These are phyloP conservation scores for Diachrysia chrysitis DNA, from an alignment of 2,888 invertebrate species.

Conservation along the genomic window DNA sequence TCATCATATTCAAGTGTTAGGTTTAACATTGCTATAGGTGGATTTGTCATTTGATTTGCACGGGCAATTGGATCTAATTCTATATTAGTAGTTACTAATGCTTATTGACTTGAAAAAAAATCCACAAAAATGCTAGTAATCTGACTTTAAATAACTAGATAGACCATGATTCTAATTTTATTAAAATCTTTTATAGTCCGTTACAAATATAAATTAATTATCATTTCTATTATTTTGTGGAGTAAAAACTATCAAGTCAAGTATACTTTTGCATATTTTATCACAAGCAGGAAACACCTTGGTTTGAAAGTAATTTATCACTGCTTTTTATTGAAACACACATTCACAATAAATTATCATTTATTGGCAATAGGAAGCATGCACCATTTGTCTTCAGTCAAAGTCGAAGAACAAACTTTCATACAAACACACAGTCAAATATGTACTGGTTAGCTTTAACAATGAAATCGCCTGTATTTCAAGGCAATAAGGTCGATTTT, in stretches of 20 bases:
- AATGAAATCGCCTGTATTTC: conserved; percentile 52
- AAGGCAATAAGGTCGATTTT: conserved; percentile 17
- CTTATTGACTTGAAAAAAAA: too few relatives aligned
- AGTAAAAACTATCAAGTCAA: too few relatives aligned
- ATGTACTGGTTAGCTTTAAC: too few relatives aligned
- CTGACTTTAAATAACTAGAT: too few relatives aligned
- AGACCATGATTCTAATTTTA: too few relatives aligned
- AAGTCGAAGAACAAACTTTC: conserved; percentile 24
- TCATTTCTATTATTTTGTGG: neutral
- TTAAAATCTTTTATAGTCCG: neutral
- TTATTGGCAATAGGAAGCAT: conserved; percentile 22
- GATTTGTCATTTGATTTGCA: too few relatives aligned
- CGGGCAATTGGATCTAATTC: too few relatives aligned
- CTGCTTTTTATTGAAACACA: neutral
- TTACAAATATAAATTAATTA: neutral
- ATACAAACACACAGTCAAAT: conserved; percentile 12
- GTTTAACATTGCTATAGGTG: too few relatives aligned
- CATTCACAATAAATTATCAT: neutral
- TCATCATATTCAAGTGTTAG: too few relatives aligned
- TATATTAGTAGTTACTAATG: too few relatives aligned
- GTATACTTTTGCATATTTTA: neutral
- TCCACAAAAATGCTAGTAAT: too few relatives aligned
- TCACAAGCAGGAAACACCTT: neutral
- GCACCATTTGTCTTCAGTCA: conserved; percentile 15
- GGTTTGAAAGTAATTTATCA: conserved; percentile 3